Base-by-base conservation (phyloP, 1,140 invertebrate genomes). In the Ericerus pela region DNA sequence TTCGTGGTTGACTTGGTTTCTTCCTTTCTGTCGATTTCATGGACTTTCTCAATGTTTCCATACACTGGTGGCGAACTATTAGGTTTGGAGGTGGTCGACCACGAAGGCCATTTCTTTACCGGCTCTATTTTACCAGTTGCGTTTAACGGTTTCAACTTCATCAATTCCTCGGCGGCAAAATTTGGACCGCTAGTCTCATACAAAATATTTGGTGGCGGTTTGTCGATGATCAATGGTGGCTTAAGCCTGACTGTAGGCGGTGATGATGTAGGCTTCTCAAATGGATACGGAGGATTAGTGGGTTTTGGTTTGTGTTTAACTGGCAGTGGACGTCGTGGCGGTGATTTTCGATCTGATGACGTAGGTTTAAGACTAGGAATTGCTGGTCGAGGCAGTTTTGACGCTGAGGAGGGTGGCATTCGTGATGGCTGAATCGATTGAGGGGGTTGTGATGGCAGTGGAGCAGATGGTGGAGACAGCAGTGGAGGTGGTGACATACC, bases 221-320 rank as follows among this genome's bases (percentile, higher is more conserved):
- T 47, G 20, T 24, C 26, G 20, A 47, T 47, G n/a, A n/a, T n/a
- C 22, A 37, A 20, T 22, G 47, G 51, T 56, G 38, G 51, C 28
- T 58, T 31, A 18, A n/a, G n/a, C 28, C 51, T 54, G 10, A 20
- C 16, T 10, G 31, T 41, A 29, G 20, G 31, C 29, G 41, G 16
- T 51, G 54, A 51, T 20, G 56, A 14, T 29, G 43, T 30, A 31
- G 64, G 62, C 22, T 59, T 54, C 61, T 67, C 66, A 61, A 66
- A 66, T 55, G 62, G 64, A 52, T 68, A 67, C 51, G 67, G 67
- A 38, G 65, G 64, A 20, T 28, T 1, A 24, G 54, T 43, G 0
- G 56, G 29, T 47, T 37, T 28, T 29, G 26, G 47, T 36, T 51
- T 58, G 20, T 29, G 33, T 28, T 58, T 54, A 16, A 47, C 47